Conservation (phyloP, 2,888 invertebrate genomes). For the Agrochola macilenta region DNA sequence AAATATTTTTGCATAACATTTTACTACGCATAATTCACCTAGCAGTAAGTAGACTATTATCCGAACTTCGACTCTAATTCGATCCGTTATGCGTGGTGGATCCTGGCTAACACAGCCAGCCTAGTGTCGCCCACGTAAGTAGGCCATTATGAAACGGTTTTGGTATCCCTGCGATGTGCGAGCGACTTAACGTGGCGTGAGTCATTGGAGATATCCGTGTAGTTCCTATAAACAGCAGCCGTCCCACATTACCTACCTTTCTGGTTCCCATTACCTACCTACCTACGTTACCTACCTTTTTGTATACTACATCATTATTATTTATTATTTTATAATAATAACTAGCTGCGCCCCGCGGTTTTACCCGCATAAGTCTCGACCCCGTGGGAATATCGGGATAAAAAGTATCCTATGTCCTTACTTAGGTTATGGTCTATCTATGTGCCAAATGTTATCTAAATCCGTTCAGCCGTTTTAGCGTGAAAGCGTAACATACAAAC, state of each 20-base stretch:
- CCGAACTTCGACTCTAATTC: neutral
- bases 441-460: too few species aligned
- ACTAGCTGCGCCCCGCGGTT: too few species aligned
- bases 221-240: neutral
- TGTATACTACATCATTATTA: too few species aligned
- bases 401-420: too few species aligned
- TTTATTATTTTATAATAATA: neutral
- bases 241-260: neutral
- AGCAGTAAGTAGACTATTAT: neutral
- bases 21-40: neutral
- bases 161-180: neutral
- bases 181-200: neutral
- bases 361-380: too few species aligned
- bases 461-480: too few species aligned
- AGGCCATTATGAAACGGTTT: neutral
- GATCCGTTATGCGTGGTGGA: neutral
- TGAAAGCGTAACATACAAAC: too few species aligned
- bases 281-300: too few species aligned
- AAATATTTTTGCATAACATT: too few species aligned
- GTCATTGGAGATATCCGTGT: neutral
- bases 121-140: neutral
- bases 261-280: too few species aligned
- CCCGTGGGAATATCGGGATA: too few species aligned
- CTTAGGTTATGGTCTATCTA: too few species aligned
- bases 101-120: neutral